Evolutionary conservation across 37 sponge, comb jelly and placozoan genomes (phyloP).

Genomic region (Aphrocallistes beatrix): DNA sequence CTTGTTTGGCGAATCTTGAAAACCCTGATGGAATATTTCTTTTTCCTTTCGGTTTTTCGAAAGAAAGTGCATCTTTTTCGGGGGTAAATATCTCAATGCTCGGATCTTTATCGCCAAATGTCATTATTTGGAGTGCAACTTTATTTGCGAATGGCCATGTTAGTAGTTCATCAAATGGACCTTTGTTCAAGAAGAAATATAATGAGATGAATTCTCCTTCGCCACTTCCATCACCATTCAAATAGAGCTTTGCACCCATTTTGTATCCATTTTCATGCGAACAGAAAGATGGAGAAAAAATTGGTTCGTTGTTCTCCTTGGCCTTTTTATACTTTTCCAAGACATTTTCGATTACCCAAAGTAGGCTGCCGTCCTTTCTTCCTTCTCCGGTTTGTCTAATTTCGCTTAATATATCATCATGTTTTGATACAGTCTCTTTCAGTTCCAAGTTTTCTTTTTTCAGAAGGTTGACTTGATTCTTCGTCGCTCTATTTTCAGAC

Average conservation of each 20-base stretch:
- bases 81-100: not conserved
- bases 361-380: not conserved
- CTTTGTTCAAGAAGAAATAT: constrained; percentile 54
- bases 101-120: not conserved
- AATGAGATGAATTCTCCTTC: constrained; percentile 35
- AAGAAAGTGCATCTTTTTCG: not conserved
- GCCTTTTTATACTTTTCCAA: constrained; percentile 28
- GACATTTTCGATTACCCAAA: constrained; percentile 45
- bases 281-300: constrained; percentile 49
- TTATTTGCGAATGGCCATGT: constrained; percentile 57
- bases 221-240: constrained; percentile 44
- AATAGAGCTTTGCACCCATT: constrained; percentile 48
- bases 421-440: not conserved
- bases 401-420: not conserved
- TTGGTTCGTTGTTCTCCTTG: not conserved
- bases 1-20: not conserved
- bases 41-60: not conserved
- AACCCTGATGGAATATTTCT: not conserved
- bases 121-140: constrained; percentile 20
- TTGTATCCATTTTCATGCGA: constrained; percentile 57
- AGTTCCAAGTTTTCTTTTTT: constrained; percentile 32
- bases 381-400: not conserved
- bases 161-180: constrained; percentile 54
- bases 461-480: not conserved
- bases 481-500: not conserved